Base-by-base conservation (phyloP, 1,140 invertebrate species). In the Schlechtendalia chinensis region DNA sequence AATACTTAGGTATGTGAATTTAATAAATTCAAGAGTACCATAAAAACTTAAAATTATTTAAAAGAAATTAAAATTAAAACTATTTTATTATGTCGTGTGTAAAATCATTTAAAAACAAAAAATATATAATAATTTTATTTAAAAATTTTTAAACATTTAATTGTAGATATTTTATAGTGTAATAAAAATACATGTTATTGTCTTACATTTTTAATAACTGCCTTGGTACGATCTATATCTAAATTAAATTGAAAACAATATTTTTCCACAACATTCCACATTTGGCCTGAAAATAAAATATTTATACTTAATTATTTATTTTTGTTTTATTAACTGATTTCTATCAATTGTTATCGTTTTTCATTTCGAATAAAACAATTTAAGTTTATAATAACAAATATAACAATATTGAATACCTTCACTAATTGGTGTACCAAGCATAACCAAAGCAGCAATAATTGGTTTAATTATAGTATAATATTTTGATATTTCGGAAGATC, bases 401-500 rank as follows among this genome's bases (percentile, higher is more conserved):
- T 19, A 19, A 63, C 19, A n/a, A 54, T n/a, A 12, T 72, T 53
- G 19, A 32, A 72, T 22, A 79, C 75, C 75, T 79, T 79, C 75
- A 29, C 75, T 79, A 11, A 79, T 79, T 27, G 58, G 75, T 24
- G 24, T 8, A 61, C 39, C 58, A 27, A 61, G 58, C 75, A 79
- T 79, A 79, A 79, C 39, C n/a, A 79, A n/a, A 19, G 56, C 29
- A 14, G 5, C 16, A n/a, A 79, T 2, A 50, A 79, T 61, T n/a
- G 75, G 75, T 50, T 79, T 79, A 8, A 79, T 17, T 79, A 79
- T 63, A 79, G 50, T 11, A 27, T 39, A 58, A 50, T 79, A 63
- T n/a, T 63, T 79, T n/a, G 39, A 61, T 63, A 19, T 17, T 22
- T 63, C 5, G 22, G 56, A 58, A 59, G 17, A 32, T 39, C 6